Conservation (phyloP, 2,113 vertebrate species). For the Tetrax tetrax region DNA sequence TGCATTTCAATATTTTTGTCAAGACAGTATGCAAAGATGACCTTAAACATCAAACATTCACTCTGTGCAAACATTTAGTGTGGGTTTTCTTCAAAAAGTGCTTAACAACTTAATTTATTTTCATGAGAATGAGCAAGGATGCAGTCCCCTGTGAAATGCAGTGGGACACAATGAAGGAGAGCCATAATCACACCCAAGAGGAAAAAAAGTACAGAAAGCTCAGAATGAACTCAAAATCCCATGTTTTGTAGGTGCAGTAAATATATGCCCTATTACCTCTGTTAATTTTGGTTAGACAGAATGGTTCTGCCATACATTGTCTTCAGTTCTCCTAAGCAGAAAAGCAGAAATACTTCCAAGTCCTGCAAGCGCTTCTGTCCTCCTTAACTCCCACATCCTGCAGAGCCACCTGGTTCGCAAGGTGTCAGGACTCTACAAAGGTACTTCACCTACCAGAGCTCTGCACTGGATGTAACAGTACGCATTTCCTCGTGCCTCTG, state of each 20-base stretch:
- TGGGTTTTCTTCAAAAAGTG: background rate
- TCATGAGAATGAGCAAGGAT: background rate
- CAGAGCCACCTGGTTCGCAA: background rate
- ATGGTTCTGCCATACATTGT: background rate
- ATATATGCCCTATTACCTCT: background rate
- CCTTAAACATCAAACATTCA: background rate
- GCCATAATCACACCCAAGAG: background rate
- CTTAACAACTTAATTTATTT: background rate
- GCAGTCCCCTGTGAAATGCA: background rate
- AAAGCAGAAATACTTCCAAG: background rate
- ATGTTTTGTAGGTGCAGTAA: background rate
- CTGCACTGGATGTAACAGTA: background rate
- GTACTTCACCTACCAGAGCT: background rate
- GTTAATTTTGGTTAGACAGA: background rate
- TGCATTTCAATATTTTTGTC: background rate
- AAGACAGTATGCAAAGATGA: background rate
- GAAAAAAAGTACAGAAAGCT: background rate
- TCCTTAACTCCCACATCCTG: fast-evolving
- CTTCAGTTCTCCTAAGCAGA: background rate
- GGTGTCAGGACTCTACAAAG: background rate
- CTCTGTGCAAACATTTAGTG: background rate
- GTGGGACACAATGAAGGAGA: background rate
- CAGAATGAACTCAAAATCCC: background rate
- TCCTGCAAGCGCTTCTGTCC: background rate
- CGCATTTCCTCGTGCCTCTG: background rate